Evolutionary conservation across 35 echinoderm and acorn worm genomes (phyloP).

Genomic region (Ophioderma brevispina): DNA sequence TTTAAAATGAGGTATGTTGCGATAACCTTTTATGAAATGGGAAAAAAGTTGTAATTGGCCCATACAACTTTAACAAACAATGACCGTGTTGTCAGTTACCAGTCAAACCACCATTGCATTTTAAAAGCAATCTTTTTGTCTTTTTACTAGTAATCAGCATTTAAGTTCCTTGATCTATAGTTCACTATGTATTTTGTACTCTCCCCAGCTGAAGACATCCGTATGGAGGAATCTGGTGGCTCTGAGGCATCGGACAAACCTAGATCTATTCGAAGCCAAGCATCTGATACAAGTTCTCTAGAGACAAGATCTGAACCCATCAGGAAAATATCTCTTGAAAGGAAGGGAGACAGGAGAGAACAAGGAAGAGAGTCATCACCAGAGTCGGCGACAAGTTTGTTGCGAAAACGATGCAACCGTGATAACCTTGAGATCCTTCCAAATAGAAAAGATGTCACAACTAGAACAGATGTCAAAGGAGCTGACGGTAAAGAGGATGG

Average conservation of each 20-base stretch:
- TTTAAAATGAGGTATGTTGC: too few species aligned
- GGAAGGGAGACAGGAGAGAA: neutral
- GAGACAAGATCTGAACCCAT: neutral
- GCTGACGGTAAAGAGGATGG: neutral
- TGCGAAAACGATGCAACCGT: neutral
- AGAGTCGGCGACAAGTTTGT: neutral
- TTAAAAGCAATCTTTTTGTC: neutral
- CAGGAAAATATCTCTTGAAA: neutral
- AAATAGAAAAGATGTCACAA: neutral
- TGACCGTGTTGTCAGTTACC: too few species aligned
- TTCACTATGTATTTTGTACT: neutral
- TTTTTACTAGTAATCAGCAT: neutral
- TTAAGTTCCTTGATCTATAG: neutral
- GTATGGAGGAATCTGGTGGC: conserved; percentile 57
- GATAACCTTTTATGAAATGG: too few species aligned
- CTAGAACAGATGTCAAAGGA: neutral
- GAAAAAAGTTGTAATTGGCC: too few species aligned
- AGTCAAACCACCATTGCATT: too few species aligned
- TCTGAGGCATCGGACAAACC: neutral
- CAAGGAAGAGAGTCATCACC: neutral
- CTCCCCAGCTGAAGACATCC: conserved; percentile 73
- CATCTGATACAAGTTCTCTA: neutral
- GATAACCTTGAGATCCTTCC: neutral
- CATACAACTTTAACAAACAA: too few species aligned
- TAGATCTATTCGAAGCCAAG: neutral